These are phyloP conservation scores for rabbit (Oryctolagus cuniculus) DNA, from an alignment of 2,113 vertebrate genomes.

Conservation along the genomic window DNA sequence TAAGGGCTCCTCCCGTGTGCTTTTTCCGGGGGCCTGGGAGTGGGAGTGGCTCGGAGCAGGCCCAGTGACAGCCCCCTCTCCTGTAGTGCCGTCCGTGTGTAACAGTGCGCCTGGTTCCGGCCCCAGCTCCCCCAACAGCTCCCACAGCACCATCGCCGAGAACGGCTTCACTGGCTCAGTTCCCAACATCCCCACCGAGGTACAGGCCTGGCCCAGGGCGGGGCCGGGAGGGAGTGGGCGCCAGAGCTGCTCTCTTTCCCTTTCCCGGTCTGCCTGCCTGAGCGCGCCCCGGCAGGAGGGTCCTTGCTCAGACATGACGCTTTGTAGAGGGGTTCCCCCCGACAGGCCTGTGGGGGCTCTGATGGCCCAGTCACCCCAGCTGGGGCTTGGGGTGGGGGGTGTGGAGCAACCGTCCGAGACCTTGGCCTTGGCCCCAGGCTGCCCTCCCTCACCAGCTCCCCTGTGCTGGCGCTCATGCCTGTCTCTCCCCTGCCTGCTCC, in stretches of 20 bases:
- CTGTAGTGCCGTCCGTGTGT: slow-evolving; percentile 90
- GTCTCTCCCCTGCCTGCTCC: slow-evolving; percentile 63
- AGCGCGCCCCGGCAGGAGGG: not conserved
- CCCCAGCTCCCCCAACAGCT: slow-evolving; percentile 93
- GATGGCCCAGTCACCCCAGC: not conserved
- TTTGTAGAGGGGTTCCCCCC: not conserved
- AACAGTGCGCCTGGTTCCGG: slow-evolving; percentile 93
- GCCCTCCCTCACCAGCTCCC: not conserved
- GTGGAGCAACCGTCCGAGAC: not conserved
- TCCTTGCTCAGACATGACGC: not conserved
- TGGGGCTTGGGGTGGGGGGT: not conserved
- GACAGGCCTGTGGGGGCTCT: not conserved
- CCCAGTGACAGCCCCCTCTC: slow-evolving; percentile 71
- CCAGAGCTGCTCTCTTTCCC: not conserved
- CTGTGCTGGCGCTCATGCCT: slow-evolving; percentile 4
- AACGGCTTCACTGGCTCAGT: slow-evolving; percentile 93
- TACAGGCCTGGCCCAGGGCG: slow-evolving; percentile 72
- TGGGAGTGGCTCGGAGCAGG: not conserved
- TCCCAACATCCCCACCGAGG: slow-evolving; percentile 93
- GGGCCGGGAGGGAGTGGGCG: not conserved
- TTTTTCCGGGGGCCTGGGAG: not conserved
- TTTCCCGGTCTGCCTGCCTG: not conserved
- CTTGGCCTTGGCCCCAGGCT: not conserved
- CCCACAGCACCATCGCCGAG: slow-evolving; percentile 91
- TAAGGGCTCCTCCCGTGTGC: slow-evolving; percentile 64